These are phyloP conservation scores for Lethocerus indicus DNA, from an alignment of 1,140 invertebrate genomes.

Conservation along the genomic window DNA sequence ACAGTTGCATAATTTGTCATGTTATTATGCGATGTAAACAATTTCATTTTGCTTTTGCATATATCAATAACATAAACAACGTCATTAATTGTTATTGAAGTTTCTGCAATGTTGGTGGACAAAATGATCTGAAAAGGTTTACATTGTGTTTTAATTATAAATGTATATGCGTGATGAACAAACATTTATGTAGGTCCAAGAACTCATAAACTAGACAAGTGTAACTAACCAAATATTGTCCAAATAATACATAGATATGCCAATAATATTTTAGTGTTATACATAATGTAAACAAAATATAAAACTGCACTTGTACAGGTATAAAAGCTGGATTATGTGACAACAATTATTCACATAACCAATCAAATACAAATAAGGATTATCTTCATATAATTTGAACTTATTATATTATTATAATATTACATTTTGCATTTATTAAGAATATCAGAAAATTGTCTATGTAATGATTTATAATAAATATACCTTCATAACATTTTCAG, in stretches of 20 bases:
- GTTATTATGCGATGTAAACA: conserved; percentile 90
- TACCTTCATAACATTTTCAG: conserved; percentile 49
- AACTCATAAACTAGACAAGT: background rate
- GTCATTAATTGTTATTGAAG: conserved; percentile 92
- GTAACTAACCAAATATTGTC: background rate
- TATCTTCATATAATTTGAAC: conserved; percentile 1
- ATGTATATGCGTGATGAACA: too few relatives aligned
- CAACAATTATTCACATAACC: too few relatives aligned
- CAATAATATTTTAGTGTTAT: background rate
- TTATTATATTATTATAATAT: conserved; percentile 1
- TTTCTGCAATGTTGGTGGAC: conserved; percentile 85
- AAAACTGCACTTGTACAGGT: background rate
- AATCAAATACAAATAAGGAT: too few relatives aligned
- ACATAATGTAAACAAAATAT: background rate
- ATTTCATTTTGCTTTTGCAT: conserved; percentile 88
- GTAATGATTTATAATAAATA: too few relatives aligned
- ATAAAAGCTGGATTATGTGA: background rate
- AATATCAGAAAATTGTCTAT: too few relatives aligned
- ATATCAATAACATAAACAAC: conserved; percentile 92
- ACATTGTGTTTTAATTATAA: background rate
- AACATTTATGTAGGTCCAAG: too few relatives aligned
- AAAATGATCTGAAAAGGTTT: conserved; percentile 48
- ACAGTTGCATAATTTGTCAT: conserved; percentile 89
- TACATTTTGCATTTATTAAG: too few relatives aligned
- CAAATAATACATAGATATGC: background rate